A percentile compares a stretch with the other conserved stretches of the same genome.
These are phyloP conservation scores for Chelonoidis abingdonii DNA, from an alignment of 2,113 vertebrate genomes.

Conservation along the genomic window DNA sequence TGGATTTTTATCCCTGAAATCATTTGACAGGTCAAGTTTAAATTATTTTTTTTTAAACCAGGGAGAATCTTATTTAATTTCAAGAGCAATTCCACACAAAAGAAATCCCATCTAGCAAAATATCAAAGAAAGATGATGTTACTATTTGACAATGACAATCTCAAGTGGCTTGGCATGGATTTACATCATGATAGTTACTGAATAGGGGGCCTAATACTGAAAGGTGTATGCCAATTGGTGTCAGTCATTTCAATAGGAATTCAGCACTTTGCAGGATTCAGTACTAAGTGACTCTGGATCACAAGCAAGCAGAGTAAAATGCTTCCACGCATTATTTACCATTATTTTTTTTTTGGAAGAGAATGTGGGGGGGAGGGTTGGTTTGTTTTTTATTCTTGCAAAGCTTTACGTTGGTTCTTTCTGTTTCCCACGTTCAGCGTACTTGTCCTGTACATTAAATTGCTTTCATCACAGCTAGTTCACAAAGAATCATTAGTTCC, in stretches of 20 bases:
- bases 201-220: not conserved
- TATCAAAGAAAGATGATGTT: not conserved
- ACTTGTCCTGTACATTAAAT: not conserved
- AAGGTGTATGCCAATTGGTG: not conserved
- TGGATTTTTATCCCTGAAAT: not conserved
- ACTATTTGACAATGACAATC: not conserved
- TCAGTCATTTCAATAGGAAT: not conserved
- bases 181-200: not conserved
- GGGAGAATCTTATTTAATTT: not conserved
- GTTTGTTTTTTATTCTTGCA: not conserved
- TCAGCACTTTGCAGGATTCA: accelerated
- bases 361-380: accelerated
- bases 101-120: not conserved
- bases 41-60: not conserved
- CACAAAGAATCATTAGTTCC: not conserved
- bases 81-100: not conserved
- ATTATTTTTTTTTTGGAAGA: accelerated
- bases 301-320: not conserved
- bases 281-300: not conserved
- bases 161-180: accelerated
- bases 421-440: not conserved
- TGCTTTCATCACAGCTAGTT: not conserved
- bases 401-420: not conserved
- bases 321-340: accelerated
- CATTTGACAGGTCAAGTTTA: not conserved